phyloP scores from a whole-genome alignment of 2,113 vertebrate genomes.

The Mormyrus iriodes region DNA sequence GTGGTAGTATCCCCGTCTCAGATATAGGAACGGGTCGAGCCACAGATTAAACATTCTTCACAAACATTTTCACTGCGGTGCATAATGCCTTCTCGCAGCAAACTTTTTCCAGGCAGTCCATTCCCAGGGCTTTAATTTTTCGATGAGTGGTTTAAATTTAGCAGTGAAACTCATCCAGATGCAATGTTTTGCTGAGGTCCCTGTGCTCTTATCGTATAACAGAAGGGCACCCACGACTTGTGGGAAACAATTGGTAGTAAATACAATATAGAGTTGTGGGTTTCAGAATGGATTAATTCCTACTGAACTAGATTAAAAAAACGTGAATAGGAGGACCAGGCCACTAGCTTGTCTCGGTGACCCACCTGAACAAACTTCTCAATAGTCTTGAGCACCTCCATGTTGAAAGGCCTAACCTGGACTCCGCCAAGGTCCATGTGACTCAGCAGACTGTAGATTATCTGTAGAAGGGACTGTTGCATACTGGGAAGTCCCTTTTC shows the following conservation, averaged over 20 bases:
- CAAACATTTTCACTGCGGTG: neutral
- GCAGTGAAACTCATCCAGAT: slow-evolving; percentile 29
- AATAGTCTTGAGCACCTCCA: slow-evolving; percentile 91
- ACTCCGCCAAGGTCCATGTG: slow-evolving; percentile 88
- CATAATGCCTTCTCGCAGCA: neutral
- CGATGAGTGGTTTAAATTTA: slow-evolving; percentile 45
- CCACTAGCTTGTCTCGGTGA: neutral
- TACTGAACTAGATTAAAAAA: neutral
- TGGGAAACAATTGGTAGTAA: slow-evolving; percentile 63
- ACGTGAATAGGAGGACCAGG: neutral
- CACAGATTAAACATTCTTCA: neutral
- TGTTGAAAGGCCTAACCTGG: slow-evolving; percentile 89
- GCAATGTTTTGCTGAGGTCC: slow-evolving; percentile 32
- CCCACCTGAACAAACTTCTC: slow-evolving; percentile 95
- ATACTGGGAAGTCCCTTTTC: slow-evolving; percentile 94
- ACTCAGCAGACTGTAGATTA: slow-evolving; percentile 92
- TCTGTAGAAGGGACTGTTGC: slow-evolving; percentile 95
- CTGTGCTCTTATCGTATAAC: slow-evolving; percentile 60
- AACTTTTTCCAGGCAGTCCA: neutral
- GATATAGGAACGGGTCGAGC: neutral
- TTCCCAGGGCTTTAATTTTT: neutral
- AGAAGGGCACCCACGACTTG: slow-evolving; percentile 67
- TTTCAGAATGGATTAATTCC: slow-evolving; percentile 59
- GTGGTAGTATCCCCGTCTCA: neutral
- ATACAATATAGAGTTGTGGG: slow-evolving; percentile 66